Evolutionary conservation across 2,113 vertebrate species (phyloP).

Genomic region (Xyrauchen texanus): DNA sequence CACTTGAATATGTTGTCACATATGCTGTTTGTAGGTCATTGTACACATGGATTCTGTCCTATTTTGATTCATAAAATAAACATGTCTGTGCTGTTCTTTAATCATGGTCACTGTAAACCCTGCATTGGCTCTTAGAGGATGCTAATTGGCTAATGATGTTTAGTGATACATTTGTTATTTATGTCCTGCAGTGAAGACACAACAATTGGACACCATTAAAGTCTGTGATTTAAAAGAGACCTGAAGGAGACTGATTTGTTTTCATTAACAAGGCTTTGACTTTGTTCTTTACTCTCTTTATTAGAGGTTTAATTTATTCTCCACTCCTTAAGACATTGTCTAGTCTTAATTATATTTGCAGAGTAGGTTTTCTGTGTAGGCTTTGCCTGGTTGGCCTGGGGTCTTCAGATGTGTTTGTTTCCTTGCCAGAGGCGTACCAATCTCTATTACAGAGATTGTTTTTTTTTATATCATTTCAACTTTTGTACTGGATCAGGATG

Average conservation of each 20-base stretch:
- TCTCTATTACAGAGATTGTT: not conserved
- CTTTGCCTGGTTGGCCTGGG: conserved; percentile 19
- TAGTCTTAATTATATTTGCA: conserved; percentile 39
- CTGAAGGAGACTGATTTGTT: conserved; percentile 68
- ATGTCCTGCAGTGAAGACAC: conserved; percentile 65
- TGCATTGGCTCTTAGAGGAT: conserved; percentile 61
- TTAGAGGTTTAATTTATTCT: conserved; percentile 54
- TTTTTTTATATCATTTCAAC: conserved; percentile 27
- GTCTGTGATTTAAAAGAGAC: conserved; percentile 68
- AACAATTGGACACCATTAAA: conserved; percentile 76
- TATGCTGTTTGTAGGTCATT: not conserved
- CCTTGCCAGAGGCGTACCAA: conserved; percentile 11
- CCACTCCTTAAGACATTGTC: conserved; percentile 12
- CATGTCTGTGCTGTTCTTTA: conserved; percentile 33
- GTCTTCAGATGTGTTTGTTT: conserved; percentile 6
- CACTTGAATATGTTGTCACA: not conserved
- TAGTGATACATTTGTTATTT: conserved; percentile 71
- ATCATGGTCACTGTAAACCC: conserved; percentile 47
- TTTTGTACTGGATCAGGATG: conserved; percentile 27
- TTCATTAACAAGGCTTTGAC: conserved; percentile 65
- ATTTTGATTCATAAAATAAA: conserved; percentile 33
- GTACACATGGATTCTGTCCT: conserved; percentile 1
- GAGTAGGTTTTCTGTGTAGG: conserved; percentile 25
- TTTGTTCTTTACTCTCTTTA: conserved; percentile 58
- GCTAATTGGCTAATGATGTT: conserved; percentile 75